Evolutionary conservation across 2,888 invertebrate genomes (phyloP).

Genomic region (Harpalus rufipes): DNA sequence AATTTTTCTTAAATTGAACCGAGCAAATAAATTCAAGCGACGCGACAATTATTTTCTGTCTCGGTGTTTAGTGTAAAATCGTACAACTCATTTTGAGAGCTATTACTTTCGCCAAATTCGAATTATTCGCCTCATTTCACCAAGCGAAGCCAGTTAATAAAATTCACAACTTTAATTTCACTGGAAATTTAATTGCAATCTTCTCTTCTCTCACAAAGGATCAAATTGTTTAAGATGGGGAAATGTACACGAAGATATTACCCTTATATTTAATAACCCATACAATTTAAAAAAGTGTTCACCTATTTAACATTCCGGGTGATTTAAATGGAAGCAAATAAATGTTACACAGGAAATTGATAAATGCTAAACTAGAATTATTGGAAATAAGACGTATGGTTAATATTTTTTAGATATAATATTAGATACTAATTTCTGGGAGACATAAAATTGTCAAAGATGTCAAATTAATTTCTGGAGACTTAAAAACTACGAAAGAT

Average conservation of each 20-base stretch:
- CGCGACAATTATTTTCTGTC: constrained; percentile 38
- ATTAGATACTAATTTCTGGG: no score
- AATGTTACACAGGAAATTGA: no score
- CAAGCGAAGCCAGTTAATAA: constrained; percentile 47
- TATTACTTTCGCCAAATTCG: constrained; percentile 41
- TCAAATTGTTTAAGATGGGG: constrained; percentile 10
- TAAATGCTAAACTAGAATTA: no score
- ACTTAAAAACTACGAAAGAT: no score
- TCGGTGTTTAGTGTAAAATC: constrained; percentile 28
- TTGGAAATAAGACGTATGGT: no score
- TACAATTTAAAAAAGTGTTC: no score
- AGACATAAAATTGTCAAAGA: no score
- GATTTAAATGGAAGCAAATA: no score
- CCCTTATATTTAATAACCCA: not conserved
- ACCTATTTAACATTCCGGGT: no score
- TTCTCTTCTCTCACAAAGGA: constrained; percentile 20
- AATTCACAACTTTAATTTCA: constrained; percentile 49
- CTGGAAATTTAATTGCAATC: not conserved
- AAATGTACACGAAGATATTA: not conserved
- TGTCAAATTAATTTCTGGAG: no score
- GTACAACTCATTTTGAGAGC: constrained; percentile 41
- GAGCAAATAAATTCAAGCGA: constrained; percentile 31
- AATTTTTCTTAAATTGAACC: constrained; percentile 16
- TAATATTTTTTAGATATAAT: no score
- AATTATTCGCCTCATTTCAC: constrained; percentile 49